These are phyloP conservation scores for Columba guinea DNA, from an alignment of 2,797 vertebrate genomes.

Conservation along the genomic window DNA sequence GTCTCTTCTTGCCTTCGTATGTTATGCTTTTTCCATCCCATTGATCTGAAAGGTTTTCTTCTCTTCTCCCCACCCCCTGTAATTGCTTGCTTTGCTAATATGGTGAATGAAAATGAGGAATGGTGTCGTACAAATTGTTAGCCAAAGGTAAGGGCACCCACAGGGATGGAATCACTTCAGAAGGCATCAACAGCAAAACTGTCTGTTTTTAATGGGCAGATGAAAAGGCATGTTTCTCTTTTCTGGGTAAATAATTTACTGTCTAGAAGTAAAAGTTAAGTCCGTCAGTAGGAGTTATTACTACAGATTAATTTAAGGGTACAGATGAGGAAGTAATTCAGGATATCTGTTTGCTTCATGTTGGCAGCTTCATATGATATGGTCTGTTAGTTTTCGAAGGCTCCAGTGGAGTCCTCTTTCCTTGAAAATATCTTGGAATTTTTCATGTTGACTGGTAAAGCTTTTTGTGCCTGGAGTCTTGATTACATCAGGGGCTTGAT, in stretches of 20 bases:
- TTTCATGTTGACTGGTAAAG: background rate
- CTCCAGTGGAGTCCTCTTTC: background rate
- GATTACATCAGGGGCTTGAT: background rate
- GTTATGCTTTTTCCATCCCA: background rate
- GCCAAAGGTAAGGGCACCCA: background rate
- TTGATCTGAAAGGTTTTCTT: background rate
- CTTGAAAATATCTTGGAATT: background rate
- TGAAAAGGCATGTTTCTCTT: background rate
- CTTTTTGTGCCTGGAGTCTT: background rate
- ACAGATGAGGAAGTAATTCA: background rate
- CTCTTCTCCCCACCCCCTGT: rapidly evolving
- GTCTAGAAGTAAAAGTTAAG: background rate
- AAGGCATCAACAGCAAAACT: background rate
- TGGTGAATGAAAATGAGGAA: background rate
- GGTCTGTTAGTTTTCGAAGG: background rate
- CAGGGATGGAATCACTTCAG: background rate
- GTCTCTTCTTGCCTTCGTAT: background rate
- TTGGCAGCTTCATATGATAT: background rate
- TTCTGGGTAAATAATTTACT: background rate
- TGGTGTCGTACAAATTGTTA: background rate
- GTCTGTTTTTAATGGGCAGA: background rate
- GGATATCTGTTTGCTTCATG: background rate
- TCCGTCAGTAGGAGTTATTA: background rate
- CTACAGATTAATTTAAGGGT: background rate
- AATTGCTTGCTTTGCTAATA: background rate